These are phyloP conservation scores for Galemys pyrenaicus DNA, from an alignment of 2,113 vertebrate genomes.

Conservation along the genomic window DNA sequence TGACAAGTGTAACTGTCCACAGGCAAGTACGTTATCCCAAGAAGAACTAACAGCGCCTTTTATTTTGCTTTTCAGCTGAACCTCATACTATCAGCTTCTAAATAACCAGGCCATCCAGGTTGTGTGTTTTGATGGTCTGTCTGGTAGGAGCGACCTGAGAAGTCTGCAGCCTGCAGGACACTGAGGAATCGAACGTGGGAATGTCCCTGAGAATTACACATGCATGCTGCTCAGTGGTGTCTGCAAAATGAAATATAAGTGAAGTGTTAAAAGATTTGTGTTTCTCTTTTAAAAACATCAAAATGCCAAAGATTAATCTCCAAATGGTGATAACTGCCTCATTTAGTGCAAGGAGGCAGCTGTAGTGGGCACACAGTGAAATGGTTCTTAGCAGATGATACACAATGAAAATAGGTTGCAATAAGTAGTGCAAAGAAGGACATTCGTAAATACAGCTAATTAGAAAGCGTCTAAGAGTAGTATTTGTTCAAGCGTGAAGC, in stretches of 20 bases:
- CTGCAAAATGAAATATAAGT: not conserved
- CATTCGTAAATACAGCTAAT: not conserved
- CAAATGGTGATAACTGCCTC: not conserved
- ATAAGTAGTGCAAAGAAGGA: not conserved
- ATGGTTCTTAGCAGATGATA: constrained; percentile 23
- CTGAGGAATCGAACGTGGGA: not conserved
- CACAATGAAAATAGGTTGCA: constrained; percentile 55
- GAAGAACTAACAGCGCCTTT: constrained; percentile 43
- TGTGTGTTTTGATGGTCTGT: not conserved
- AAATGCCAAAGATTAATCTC: constrained; percentile 71
- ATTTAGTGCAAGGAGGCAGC: not conserved
- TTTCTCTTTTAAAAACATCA: constrained; percentile 41
- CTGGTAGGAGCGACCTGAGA: not conserved
- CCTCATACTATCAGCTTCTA: constrained; percentile 92
- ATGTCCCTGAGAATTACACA: not conserved
- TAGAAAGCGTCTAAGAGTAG: constrained; percentile 34
- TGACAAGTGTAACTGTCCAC: too few species aligned
- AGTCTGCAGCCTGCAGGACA: constrained; percentile 47
- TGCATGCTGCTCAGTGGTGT: not conserved
- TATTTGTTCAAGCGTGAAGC: not conserved
- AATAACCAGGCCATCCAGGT: constrained; percentile 81
- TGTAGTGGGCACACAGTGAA: not conserved
- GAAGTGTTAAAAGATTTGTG: constrained; percentile 48
- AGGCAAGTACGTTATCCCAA: not conserved
- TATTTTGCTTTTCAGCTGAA: constrained; percentile 90